These are phyloP conservation scores for Lamprologus callipterus DNA, from an alignment of 2,113 vertebrate species.

Conservation along the genomic window DNA sequence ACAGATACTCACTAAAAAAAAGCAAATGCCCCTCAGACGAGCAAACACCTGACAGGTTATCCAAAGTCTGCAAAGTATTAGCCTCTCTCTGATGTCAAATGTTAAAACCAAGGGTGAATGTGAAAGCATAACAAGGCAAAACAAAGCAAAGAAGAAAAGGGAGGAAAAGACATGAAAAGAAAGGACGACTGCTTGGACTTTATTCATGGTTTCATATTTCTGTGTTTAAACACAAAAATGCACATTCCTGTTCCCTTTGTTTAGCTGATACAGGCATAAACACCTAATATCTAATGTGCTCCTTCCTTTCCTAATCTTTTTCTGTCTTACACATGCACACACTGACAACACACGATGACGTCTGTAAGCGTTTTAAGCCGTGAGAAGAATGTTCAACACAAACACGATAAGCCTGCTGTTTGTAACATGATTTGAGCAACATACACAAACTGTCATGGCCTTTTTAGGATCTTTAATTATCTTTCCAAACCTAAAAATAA, in stretches of 20 bases:
- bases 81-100: not conserved
- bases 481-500: conserved; percentile 27
- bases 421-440: conserved; percentile 34
- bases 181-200: not conserved
- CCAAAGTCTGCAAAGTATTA: not conserved
- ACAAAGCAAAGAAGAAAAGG: not conserved
- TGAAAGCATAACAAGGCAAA: not conserved
- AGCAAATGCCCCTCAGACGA: not conserved
- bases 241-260: conserved; percentile 13
- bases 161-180: not conserved
- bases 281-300: not conserved
- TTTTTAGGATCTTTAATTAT: conserved; percentile 58
- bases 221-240: conserved; percentile 23
- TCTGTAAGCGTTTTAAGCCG: not conserved
- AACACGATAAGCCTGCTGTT: conserved; percentile 53
- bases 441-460: conserved; percentile 48
- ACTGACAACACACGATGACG: not conserved
- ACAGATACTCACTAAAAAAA: not conserved
- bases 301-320: not conserved
- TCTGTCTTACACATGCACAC: not conserved
- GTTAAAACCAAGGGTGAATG: not conserved
- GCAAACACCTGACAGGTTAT: not conserved
- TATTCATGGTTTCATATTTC: conserved; percentile 12
- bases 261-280: not conserved
- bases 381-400: conserved; percentile 52